These are phyloP conservation scores for Leuctra nigra DNA, from an alignment of 2,888 invertebrate species.

Conservation along the genomic window DNA sequence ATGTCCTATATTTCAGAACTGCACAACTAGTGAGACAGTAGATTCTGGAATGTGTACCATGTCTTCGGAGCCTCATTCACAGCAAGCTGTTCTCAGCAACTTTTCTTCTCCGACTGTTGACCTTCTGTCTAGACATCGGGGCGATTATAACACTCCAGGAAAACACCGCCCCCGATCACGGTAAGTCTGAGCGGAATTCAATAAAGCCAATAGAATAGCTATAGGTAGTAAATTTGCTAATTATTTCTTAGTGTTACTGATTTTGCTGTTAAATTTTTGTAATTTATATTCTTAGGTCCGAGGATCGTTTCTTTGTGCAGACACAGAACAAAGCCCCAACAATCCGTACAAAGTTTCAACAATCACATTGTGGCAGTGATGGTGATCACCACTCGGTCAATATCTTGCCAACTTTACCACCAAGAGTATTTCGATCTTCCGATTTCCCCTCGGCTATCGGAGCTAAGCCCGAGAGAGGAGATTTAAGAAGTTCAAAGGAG, in stretches of 20 bases:
- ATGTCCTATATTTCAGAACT: constrained; percentile 18
- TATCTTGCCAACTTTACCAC: neutral
- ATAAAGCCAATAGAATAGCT: no score
- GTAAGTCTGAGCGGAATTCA: no score
- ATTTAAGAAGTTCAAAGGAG: no score
- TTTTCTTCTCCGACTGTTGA: no score
- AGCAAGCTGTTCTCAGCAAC: no score
- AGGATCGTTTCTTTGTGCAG: neutral
- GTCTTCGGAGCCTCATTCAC: constrained; percentile 27
- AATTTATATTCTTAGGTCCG: neutral
- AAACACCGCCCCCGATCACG: no score
- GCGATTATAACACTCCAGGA: no score
- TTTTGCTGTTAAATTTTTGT: neutral
- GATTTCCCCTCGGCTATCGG: neutral
- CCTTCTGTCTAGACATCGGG: no score
- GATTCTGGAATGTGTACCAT: constrained; percentile 37
- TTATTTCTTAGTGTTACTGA: neutral
- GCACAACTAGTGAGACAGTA: constrained; percentile 13
- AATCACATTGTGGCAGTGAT: neutral
- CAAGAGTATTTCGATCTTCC: neutral
- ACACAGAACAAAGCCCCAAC: neutral
- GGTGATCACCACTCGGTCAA: neutral
- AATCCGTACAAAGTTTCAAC: neutral
- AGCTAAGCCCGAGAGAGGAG: no score
- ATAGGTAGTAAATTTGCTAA: no score